Conservation (phyloP, 2,797 vertebrate genomes). For the Rhinoraja longicauda region DNA sequence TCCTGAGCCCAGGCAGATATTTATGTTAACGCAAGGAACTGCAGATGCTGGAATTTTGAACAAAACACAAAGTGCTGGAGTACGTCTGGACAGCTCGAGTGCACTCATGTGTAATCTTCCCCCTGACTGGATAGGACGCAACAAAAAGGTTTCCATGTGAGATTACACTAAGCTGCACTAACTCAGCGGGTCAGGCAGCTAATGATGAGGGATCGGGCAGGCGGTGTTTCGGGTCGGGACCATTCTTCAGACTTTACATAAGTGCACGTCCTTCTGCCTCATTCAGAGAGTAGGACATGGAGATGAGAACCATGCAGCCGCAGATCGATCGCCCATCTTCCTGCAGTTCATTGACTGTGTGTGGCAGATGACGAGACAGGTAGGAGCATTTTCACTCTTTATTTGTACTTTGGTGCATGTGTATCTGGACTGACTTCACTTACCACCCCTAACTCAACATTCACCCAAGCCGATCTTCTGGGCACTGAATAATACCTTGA, state of each 20-base stretch:
- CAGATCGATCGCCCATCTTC: slow-evolving; percentile 91
- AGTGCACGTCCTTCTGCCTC: slow-evolving; percentile 34
- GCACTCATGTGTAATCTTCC: no score
- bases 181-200: no score
- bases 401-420: not conserved
- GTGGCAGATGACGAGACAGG: slow-evolving; percentile 94
- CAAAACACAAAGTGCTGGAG: no score
- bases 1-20: not conserved
- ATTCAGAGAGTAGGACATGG: slow-evolving; percentile 81
- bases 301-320: slow-evolving; percentile 80
- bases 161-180: no score
- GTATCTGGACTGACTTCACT: not conserved
- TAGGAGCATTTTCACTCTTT: slow-evolving; percentile 46
- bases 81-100: no score
- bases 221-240: no score
- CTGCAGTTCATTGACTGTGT: slow-evolving; percentile 95
- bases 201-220: no score
- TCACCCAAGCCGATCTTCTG: not conserved
- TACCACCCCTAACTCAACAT: not conserved
- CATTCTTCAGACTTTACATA: not conserved
- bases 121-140: no score
- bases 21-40: no score
- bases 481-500: not conserved
- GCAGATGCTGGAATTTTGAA: no score
- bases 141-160: no score